A percentile compares a stretch with the other conserved stretches of the same genome.
Evolutionary conservation across 2,113 vertebrate species (phyloP).

Genomic region (Salvelinus namaycush): DNA sequence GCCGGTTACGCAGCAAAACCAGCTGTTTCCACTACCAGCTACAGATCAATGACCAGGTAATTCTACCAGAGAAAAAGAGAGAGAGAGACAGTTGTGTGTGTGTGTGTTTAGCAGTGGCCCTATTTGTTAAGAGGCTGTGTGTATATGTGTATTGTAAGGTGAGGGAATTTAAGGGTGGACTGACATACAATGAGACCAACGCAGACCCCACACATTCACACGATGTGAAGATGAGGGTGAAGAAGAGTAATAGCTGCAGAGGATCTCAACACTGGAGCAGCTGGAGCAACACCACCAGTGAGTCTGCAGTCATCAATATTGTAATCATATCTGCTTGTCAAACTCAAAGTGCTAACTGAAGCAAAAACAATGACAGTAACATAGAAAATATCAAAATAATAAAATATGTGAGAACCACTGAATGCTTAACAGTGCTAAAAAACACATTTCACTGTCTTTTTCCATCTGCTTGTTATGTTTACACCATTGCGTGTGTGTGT

Average conservation of each 20-base stretch:
- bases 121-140: not conserved
- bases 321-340: not conserved
- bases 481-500: not conserved
- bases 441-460: not conserved
- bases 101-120: too few relatives aligned
- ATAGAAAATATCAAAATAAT: not conserved
- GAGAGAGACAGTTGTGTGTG: not conserved
- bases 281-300: conserved; percentile 58
- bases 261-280: conserved; percentile 34
- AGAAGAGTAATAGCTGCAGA: accelerated
- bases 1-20: accelerated
- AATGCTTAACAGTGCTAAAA: not conserved
- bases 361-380: too few relatives aligned
- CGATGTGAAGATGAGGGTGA: conserved; percentile 47
- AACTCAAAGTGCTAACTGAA: too few relatives aligned
- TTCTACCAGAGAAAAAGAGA: not conserved
- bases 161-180: accelerated
- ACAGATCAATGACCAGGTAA: conserved; percentile 43
- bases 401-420: not conserved
- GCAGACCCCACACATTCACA: conserved; percentile 30
- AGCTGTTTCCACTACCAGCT: conserved; percentile 45
- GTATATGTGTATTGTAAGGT: not conserved
- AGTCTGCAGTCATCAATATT: conserved; percentile 24
- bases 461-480: not conserved
- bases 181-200: conserved; percentile 10